phyloP scores from a whole-genome alignment of 2,113 vertebrate genomes.

The Pavo muticus region DNA sequence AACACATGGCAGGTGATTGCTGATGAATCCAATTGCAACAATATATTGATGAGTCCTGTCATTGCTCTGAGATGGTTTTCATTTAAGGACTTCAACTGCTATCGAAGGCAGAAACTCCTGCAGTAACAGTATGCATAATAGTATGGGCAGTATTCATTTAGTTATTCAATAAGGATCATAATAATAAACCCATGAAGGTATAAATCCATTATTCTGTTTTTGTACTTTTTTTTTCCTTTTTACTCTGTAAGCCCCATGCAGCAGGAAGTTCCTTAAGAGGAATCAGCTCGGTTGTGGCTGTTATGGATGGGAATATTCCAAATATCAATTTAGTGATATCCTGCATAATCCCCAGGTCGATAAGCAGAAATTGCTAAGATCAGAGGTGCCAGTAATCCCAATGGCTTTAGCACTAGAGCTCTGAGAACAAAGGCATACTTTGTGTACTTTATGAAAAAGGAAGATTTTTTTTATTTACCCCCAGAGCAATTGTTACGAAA shows the following conservation, averaged over 20 bases:
- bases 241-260: accelerated
- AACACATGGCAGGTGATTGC: neutral
- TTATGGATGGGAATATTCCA: neutral
- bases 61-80: neutral
- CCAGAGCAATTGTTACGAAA: neutral
- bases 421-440: neutral
- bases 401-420: neutral
- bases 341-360: neutral
- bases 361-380: neutral
- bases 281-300: neutral
- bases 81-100: neutral
- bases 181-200: neutral
- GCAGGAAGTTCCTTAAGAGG: neutral
- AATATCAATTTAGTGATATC: neutral
- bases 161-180: neutral
- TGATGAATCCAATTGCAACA: neutral
- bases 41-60: neutral
- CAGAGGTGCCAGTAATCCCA: neutral
- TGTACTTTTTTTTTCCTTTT: neutral
- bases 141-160: neutral
- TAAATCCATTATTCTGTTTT: neutral
- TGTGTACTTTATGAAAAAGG: neutral
- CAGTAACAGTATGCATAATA: neutral
- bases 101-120: neutral
- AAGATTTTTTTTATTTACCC: neutral